phyloP scores from a whole-genome alignment of 2,113 vertebrate species.

The Gorsachius goisagi region DNA sequence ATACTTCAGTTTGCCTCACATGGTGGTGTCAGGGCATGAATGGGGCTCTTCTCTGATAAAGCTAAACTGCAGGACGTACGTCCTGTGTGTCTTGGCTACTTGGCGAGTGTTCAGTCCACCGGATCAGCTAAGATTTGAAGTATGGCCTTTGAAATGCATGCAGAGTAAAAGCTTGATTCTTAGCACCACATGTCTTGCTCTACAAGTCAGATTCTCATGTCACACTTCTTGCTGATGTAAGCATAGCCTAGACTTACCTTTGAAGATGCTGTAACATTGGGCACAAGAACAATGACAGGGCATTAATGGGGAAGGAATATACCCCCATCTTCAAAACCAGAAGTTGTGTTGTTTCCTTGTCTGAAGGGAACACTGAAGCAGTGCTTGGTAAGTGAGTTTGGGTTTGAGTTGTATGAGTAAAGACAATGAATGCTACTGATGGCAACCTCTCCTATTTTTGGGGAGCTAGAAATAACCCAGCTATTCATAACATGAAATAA shows the following conservation, averaged over 20 bases:
- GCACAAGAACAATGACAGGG: not conserved
- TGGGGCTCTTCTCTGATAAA: not conserved
- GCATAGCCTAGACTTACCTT: not conserved
- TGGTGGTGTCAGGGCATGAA: not conserved
- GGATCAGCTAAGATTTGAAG: not conserved
- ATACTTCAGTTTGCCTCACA: rapidly evolving
- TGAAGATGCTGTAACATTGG: not conserved
- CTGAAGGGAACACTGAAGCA: not conserved
- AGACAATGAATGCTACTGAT: not conserved
- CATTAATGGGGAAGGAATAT: not conserved
- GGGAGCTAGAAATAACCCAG: not conserved
- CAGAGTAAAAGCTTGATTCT: not conserved
- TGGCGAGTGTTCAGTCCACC: not conserved
- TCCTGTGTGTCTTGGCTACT: not conserved
- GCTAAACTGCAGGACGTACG: not conserved
- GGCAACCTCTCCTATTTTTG: not conserved
- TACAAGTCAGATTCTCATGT: not conserved
- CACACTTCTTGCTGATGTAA: not conserved
- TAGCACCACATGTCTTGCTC: not conserved
- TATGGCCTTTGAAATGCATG: not conserved
- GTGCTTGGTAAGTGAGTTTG: not conserved
- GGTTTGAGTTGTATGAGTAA: not conserved
- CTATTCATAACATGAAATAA: not conserved
- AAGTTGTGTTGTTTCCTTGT: not conserved
- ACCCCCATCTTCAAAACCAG: not conserved